Evolutionary conservation across 2,888 invertebrate species (phyloP).

Genomic region (Electrophaes corylata): DNA sequence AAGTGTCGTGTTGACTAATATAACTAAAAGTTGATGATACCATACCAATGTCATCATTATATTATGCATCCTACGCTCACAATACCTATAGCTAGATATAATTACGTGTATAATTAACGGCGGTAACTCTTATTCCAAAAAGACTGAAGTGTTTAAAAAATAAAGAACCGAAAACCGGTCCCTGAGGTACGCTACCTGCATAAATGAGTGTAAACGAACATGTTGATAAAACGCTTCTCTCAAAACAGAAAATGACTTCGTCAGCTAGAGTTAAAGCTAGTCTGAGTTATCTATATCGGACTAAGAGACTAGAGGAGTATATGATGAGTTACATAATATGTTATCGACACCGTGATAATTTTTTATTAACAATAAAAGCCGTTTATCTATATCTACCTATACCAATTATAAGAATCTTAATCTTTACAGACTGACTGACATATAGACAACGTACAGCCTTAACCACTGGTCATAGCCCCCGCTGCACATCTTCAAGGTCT

Average conservation of each 20-base stretch:
- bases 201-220: neutral
- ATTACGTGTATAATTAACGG: neutral
- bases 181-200: conserved; percentile 3
- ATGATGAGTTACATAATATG: too few relatives aligned
- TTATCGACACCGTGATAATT: too few relatives aligned
- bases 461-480: too few relatives aligned
- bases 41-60: neutral
- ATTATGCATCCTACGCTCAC: neutral
- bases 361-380: too few relatives aligned
- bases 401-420: too few relatives aligned
- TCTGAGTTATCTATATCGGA: too few relatives aligned
- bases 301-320: too few relatives aligned
- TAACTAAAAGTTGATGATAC: neutral
- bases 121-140: neutral
- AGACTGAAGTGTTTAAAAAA: neutral
- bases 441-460: too few relatives aligned
- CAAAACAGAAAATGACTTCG: neutral
- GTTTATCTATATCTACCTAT: too few relatives aligned
- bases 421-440: too few relatives aligned
- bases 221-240: neutral
- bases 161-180: conserved; percentile 10
- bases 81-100: neutral
- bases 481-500: too few relatives aligned
- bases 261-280: too few relatives aligned
- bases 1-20: neutral